Evolutionary conservation across 2,113 vertebrate genomes (phyloP), one percentile per base, ranked within the genome.

Genomic region (Microcebus griseorufus): DNA sequence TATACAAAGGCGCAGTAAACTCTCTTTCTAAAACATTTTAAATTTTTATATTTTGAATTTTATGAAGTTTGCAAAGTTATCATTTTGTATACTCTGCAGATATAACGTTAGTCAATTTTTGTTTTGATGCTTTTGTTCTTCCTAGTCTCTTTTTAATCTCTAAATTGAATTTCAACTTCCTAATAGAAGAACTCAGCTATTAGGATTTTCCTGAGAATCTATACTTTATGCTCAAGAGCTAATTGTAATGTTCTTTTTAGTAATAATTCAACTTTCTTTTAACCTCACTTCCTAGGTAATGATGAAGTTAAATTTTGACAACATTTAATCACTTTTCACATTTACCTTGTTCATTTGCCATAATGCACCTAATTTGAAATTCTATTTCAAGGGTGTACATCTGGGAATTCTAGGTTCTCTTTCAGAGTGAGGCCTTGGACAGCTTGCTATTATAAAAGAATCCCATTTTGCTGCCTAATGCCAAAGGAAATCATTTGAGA

Each of bases 381-480:
- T 97, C 76, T 70, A 0, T 89, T 94, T 96, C 69, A 93, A 70
- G 29, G 58, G 53, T n/a, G 13, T 5, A 67, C 81, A 14, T 79
- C 75, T 80, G 85, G 88, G 93, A 93, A 70, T 83, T 95, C 60
- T 79, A 89, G 32, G 39, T 72, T 55, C 9, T 73, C 2, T 95
- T 94, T 91, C 80, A 39, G 69, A 91, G 48, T 60, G 67, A 94
- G 58, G 45, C 34, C 53, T 86, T 83, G 64, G 91, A 81, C 51
- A 94, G 25, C 17, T 51, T 92, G 78, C 67, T 64, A 39, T 88
- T 95, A 37, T 55, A 55, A 80, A 93, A 87, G 72, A 69, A 45
- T 96, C 70, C 60, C 65, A 70, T 94, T 97, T 96, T 85, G 4
- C 65, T 92, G 39, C 65, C 64, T 88, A 53, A 73, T 67, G 42